These are phyloP conservation scores for Actenoides hombroni DNA, from an alignment of 2,113 vertebrate species.

Conservation along the genomic window DNA sequence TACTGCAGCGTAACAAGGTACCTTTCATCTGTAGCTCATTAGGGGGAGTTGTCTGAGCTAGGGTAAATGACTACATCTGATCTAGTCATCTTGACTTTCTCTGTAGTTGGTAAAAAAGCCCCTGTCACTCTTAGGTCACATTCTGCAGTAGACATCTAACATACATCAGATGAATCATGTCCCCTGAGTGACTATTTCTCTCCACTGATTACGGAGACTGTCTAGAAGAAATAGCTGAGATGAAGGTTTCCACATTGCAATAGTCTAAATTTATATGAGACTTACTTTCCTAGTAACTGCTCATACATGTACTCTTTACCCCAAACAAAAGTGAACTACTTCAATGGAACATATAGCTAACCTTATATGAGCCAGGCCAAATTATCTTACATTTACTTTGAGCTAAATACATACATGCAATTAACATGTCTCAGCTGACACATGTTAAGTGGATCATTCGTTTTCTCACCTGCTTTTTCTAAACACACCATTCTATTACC, in stretches of 20 bases:
- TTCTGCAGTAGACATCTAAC: background rate
- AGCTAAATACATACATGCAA: background rate
- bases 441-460: background rate
- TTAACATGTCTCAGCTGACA: background rate
- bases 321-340: background rate
- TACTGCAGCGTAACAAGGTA: constrained; percentile 9
- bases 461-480: background rate
- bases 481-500: background rate
- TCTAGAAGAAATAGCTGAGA: constrained; percentile 16
- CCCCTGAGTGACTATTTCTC: background rate
- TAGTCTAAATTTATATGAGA: background rate
- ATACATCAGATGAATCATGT: background rate
- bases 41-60: constrained; percentile 3
- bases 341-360: background rate
- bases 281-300: background rate
- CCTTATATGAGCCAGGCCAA: background rate
- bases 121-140: background rate
- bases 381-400: background rate
- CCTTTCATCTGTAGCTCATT: constrained; percentile 41
- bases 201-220: background rate
- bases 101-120: constrained; percentile 2
- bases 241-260: background rate
- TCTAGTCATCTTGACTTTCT: constrained; percentile 13
- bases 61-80: constrained; percentile 16
- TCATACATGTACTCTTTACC: background rate